phyloP scores from a whole-genome alignment of 2,888 invertebrate genomes.

The Ochropacha duplaris region DNA sequence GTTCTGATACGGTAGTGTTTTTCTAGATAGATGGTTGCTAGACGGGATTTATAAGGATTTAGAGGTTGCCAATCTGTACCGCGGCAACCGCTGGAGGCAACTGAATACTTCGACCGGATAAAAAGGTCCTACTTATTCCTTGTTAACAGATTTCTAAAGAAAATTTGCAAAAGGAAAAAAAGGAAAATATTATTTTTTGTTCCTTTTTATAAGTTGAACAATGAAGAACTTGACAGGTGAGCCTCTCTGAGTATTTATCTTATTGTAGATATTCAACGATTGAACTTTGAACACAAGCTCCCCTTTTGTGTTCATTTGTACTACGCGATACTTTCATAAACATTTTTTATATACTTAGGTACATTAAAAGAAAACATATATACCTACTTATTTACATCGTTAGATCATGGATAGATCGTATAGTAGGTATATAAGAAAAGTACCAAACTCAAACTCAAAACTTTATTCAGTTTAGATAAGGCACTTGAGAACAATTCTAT shows the following conservation, averaged over 20 bases:
- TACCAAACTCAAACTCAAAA: too few relatives aligned
- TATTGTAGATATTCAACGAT: constrained; percentile 3
- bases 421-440: too few relatives aligned
- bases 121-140: constrained; percentile 63
- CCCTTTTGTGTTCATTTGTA: not conserved
- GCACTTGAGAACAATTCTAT: too few relatives aligned
- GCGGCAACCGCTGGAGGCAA: constrained; percentile 59
- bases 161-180: constrained; percentile 35
- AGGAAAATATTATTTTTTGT: constrained; percentile 34
- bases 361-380: too few relatives aligned
- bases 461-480: too few relatives aligned
- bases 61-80: constrained; percentile 66
- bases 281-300: not conserved
- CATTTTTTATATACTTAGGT: too few relatives aligned
- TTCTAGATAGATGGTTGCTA: constrained; percentile 44
- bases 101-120: constrained; percentile 65
- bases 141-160: constrained; percentile 66
- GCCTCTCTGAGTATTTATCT: constrained; percentile 21
- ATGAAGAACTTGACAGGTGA: constrained; percentile 31
- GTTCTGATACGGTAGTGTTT: constrained; percentile 66
- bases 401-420: too few relatives aligned
- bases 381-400: too few relatives aligned
- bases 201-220: constrained; percentile 40
- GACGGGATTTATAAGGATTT: constrained; percentile 73
- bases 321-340: too few relatives aligned